A percentile compares a stretch with the other conserved stretches of the same genome.
Evolutionary conservation across 2,797 vertebrate species (phyloP).

Genomic region (Acropternis orthonyx): DNA sequence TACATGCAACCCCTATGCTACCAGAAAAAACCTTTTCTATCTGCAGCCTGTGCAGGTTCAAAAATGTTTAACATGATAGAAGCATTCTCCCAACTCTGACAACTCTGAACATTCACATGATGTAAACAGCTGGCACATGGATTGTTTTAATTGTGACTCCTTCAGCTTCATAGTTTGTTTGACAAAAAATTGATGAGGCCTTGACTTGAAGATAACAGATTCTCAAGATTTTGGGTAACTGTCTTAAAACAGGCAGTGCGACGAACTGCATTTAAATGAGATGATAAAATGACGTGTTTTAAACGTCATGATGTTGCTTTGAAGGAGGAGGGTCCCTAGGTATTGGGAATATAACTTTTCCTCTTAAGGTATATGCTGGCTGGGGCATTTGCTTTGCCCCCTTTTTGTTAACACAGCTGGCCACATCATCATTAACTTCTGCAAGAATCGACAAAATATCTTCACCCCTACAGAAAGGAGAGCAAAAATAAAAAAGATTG

Average conservation of each 20-base stretch:
- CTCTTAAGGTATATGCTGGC: conserved; percentile 82
- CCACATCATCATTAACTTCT: conserved; percentile 86
- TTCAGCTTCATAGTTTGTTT: neutral
- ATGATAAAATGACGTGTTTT: neutral
- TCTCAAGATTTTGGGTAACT: neutral
- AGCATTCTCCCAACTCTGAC: neutral
- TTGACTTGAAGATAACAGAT: neutral
- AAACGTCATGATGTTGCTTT: neutral
- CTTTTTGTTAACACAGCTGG: neutral
- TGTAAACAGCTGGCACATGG: neutral
- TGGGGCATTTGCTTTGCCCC: conserved; percentile 85
- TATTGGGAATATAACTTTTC: conserved; percentile 81
- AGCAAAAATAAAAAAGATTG: neutral
- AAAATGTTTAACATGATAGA: neutral
- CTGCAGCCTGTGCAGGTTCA: neutral
- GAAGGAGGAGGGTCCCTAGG: conserved; percentile 51
- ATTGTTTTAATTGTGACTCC: neutral
- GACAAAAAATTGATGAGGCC: neutral
- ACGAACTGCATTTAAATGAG: neutral
- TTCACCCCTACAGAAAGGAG: conserved; percentile 64
- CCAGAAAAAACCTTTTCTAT: neutral
- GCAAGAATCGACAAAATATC: conserved; percentile 89
- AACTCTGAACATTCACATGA: neutral
- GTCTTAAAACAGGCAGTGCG: neutral
- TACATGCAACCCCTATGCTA: neutral